Evolutionary conservation across 1,140 invertebrate genomes (phyloP), one percentile per base, ranked within the genome.

Genomic region (Drosophila pectinifera): DNA sequence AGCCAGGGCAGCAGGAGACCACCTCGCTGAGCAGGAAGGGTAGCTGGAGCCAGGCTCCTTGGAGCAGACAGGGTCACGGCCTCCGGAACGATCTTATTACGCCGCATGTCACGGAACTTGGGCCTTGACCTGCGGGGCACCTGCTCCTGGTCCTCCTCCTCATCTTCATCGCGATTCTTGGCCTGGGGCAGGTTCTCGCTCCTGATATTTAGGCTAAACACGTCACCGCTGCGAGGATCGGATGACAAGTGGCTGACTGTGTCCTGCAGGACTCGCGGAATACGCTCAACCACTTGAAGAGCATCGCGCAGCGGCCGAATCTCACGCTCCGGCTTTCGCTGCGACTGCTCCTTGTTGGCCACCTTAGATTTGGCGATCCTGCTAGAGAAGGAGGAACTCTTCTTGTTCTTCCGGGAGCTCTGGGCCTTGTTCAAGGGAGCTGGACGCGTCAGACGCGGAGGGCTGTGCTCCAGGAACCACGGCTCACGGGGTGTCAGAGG

Each of bases 131-230:
- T 54, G 0, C 82, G 68, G 3, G 64, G 34, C 22, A 11, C 20
- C 5, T 13, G 22, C 14, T 34, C 42, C 43, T 22, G 5, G 39
- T 53, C 16, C 14, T 36, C 16, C 22, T 24, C n/a, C 4, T 42
- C 64, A 39, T 68, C 36, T 7, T 78, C 43, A 11, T 59, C 57
- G 18, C 48, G 57, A 3, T 62, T 42, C 7, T 70, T 67, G 10
- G 41, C 22, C 8, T 59, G 46, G 4, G 78, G 72, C 42, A 61
- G 8, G 1, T 42, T 78, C 49, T 89, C 77, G 20, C 73, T 84
- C 56, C 77, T 80, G 10, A 89, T 90, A 39, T 89, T 89, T 4
- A 89, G 34, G 20, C 85, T 89, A 16, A 84, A 89, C 5, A 88
- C 65, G 69, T 89, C 84, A 0, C 68, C 65, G 5, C 34, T 74